Base-by-base conservation (phyloP, 2,113 vertebrate genomes). In the Mesoclemmys tuberculata region DNA sequence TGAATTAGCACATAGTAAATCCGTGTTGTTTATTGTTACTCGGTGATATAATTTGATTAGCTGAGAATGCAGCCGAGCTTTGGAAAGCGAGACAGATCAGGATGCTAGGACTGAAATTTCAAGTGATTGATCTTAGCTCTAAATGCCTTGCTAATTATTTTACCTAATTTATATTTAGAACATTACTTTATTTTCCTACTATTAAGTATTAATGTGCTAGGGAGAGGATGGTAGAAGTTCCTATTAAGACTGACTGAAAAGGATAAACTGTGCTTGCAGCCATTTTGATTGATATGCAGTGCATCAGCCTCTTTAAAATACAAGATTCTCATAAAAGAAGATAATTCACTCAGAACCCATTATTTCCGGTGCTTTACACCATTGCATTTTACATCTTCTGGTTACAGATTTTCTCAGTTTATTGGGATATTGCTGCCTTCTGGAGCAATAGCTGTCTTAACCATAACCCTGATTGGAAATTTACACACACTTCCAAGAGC, bases 401-500 rank as follows among this genome's bases (percentile, higher is more conserved):
- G 48, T 49, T 86, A 91, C 86, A 81, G 92, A 22, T 96, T 29
- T 82, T 82, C 80, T 58, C 10, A 44, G 38, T 10, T 82, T 87
- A 35, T 54, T 82, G 85, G 80, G 88, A 84, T 94, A 81, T 88
- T 82, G 92, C 75, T 93, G 87, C 94, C 96, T 91, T 88, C 82
- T 1, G 4, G 90, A 81, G 94, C 94, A 89, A 89, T 68, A 92
- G 93, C 88, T 96, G 95, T 82, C 31, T 2, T 95, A 91, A 90
- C 93, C 96, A 93, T 81, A 92, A 87, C 90, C 88, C 96, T 96
- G 97, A 96, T 92, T 96, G 94, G 92, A 96, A 95, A 96, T 75
- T 94, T 91, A 88, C 95, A 92, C 78, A 96, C 93, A 79, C 92
- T 95, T 94, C 86, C 89, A 95, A 89, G 87, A 97, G 13, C 74